Base-by-base conservation (phyloP, 2,888 invertebrate genomes). In the Copidosoma aretas region DNA sequence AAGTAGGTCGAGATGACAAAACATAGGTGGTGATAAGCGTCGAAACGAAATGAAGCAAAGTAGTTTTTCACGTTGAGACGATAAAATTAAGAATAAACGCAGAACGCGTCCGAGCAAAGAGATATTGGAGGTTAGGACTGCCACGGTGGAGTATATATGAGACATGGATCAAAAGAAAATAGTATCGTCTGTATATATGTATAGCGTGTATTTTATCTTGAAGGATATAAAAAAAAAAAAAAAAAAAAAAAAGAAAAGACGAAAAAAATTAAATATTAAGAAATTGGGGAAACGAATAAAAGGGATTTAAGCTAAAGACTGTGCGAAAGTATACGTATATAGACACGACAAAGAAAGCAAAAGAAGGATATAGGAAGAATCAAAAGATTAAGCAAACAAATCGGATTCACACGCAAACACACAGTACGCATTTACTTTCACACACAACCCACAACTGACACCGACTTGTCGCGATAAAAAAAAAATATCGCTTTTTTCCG, bases 181-280 rank as follows among this genome's bases (percentile, higher is more conserved):
- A 75, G 75, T 77, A 75, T 77, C 77, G 78, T 75, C 76, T 80
- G 79, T 80, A 80, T 77, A 80, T 80, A 80, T 81, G 80, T 80
- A 78, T 77, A 80, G 76, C 75, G 67, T 67, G 72, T 72, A 71
- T 64, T 66, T 68, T 66, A 71, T 43, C 56, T 66, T 64, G 68
- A 19, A 61, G 39, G 56, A 52, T 60, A 60, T 56, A 57, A 32
- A 32, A 32, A 32, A 3, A 32, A 32, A 32, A 32, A 32, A 32
- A 32, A 32, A 32, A 5, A 32, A 32, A 32, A 32, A 32, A 32
- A 32, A 32, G 43, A 46, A 3, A 46, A 46, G 43, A 71, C 51
- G 70, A 73, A 56, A 70, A 72, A 32, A 32, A 32, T 32, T 32
- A 32, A 32, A 32, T 32, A 32, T 32, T 32, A 51, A 68, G 51